phyloP scores from a whole-genome alignment of 2,888 invertebrate genomes.

The Sinodicranocentrus sp. region DNA sequence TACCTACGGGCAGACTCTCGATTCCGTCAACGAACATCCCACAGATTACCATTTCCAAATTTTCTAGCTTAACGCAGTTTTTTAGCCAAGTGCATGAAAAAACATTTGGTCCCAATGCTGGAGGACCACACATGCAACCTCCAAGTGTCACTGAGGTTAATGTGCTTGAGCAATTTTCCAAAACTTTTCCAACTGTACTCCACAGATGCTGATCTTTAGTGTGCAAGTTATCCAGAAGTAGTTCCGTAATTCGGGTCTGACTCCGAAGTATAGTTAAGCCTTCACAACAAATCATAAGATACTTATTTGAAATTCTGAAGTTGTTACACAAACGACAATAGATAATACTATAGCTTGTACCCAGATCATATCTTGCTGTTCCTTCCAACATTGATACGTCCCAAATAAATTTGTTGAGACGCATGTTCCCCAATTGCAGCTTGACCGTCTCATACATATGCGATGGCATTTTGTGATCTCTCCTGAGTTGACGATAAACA shows the following conservation, averaged over 20 bases:
- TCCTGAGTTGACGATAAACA: neutral
- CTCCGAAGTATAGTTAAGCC: too few species aligned
- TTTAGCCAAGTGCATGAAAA: conserved; percentile 48
- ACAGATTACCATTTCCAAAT: conserved; percentile 43
- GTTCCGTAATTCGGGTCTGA: conserved; percentile 29
- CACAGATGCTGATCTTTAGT: conserved; percentile 41
- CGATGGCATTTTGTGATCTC: conserved; percentile 22
- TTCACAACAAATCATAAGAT: too few species aligned
- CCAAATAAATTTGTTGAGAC: conserved; percentile 18
- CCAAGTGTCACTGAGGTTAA: conserved; percentile 26
- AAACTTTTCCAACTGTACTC: conserved; percentile 9
- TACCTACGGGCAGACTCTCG: conserved; percentile 15
- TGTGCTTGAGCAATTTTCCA: conserved; percentile 16
- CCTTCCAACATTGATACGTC: conserved; percentile 24
- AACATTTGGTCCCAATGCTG: neutral
- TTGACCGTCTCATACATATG: neutral
- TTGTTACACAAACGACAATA: too few species aligned
- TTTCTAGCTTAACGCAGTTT: conserved; percentile 29
- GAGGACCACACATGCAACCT: conserved; percentile 52
- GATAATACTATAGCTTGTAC: neutral
- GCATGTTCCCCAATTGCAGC: neutral
- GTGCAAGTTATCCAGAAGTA: conserved; percentile 40
- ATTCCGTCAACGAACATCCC: conserved; percentile 36
- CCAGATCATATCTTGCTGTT: conserved; percentile 11
- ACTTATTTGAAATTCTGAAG: too few species aligned